Conservation (phyloP, 2,797 vertebrate species). For the Percopsis omiscomaycus region DNA sequence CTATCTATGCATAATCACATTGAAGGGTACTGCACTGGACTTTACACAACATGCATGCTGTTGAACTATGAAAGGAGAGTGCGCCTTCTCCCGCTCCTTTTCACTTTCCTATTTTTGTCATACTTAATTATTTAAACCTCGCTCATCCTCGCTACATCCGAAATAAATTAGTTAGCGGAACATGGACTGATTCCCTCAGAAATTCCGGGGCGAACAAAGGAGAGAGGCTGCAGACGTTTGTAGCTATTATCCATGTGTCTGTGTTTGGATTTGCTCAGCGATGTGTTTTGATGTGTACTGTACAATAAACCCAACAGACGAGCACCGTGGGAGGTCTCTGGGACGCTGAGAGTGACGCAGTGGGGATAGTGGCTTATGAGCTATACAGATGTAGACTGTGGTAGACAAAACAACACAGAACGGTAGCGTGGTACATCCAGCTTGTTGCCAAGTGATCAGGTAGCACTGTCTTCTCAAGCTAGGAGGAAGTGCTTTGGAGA, state of each 20-base stretch:
- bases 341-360: conserved; percentile 51
- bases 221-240: conserved; percentile 18
- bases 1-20: too few species aligned
- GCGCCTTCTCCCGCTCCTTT: conserved; percentile 11
- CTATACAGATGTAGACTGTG: conserved; percentile 63
- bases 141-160: not conserved
- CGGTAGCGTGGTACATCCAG: conserved; percentile 8
- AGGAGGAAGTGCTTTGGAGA: conserved; percentile 29
- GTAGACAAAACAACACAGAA: conserved; percentile 54
- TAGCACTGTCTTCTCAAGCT: conserved; percentile 8
- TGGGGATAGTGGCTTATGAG: conserved; percentile 58
- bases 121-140: conserved; percentile 4
- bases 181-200: conserved; percentile 23
- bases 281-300: conserved; percentile 60
- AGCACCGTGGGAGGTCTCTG: conserved; percentile 53
- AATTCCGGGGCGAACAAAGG: conserved; percentile 26
- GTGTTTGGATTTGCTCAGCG: conserved; percentile 37
- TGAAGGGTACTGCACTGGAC: too few species aligned
- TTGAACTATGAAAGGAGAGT: conserved; percentile 16
- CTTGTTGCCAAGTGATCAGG: conserved; percentile 26
- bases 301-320: conserved; percentile 59
- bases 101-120: conserved; percentile 16
- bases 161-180: conserved; percentile 5
- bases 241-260: conserved; percentile 39
- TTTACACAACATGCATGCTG: conserved; percentile 9